Percentiles rank a stretch among this genome's conserved stretches.
These are phyloP conservation scores for Uria aalge DNA, from an alignment of 2,113 vertebrate species.

Conservation along the genomic window DNA sequence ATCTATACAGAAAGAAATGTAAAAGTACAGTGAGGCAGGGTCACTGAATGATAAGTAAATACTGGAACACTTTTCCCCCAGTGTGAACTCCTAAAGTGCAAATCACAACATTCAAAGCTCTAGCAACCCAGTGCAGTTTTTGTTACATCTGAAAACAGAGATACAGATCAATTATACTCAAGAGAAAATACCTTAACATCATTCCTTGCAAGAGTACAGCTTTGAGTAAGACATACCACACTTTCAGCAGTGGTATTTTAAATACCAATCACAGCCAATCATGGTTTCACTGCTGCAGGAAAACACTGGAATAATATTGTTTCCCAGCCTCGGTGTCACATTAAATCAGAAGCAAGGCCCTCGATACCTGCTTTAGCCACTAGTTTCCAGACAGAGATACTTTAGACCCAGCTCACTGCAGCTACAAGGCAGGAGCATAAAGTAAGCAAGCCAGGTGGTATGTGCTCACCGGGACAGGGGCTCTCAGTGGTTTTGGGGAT, in stretches of 20 bases:
- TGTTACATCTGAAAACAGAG: background rate
- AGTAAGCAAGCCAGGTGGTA: background rate
- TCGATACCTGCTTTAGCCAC: background rate
- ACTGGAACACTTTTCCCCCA: background rate
- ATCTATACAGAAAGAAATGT: background rate
- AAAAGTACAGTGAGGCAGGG: background rate
- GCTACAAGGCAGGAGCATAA: background rate
- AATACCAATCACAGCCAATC: background rate
- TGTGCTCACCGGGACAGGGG: background rate
- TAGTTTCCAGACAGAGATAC: background rate
- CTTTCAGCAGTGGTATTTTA: background rate
- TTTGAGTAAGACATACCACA: background rate
- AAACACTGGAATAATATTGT: background rate
- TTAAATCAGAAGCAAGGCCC: background rate
- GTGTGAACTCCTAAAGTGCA: background rate
- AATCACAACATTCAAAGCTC: background rate
- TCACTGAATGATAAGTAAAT: background rate
- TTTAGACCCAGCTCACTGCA: background rate
- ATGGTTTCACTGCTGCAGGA: background rate
- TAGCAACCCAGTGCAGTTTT: background rate
- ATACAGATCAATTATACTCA: background rate
- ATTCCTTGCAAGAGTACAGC: background rate
- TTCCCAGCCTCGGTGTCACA: background rate
- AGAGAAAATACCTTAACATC: background rate
- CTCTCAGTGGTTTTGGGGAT: background rate